Conservation (phyloP, 2,113 vertebrate species). For the Bubalus kerabau region DNA sequence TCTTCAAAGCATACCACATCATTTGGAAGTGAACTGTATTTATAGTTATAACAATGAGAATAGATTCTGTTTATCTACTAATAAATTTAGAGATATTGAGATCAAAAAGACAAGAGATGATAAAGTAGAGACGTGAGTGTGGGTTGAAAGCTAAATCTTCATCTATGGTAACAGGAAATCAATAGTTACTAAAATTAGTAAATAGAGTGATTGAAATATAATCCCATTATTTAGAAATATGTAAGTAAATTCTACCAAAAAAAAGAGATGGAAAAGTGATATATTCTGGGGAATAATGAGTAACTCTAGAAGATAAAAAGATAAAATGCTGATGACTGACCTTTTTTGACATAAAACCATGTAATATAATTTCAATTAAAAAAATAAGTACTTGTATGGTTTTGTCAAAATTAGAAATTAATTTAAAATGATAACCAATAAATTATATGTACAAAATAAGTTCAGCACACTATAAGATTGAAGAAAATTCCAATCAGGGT, state of each 20-base stretch:
- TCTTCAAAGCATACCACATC: neutral
- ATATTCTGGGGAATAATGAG: accelerated
- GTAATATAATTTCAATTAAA: neutral
- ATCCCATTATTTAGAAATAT: neutral
- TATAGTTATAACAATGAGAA: neutral
- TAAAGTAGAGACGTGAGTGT: neutral
- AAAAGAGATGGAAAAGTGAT: neutral
- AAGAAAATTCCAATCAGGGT: neutral
- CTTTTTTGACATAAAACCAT: neutral
- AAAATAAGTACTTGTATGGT: neutral
- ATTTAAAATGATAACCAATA: neutral
- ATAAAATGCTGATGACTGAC: neutral
- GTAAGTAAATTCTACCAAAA: neutral
- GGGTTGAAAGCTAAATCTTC: neutral
- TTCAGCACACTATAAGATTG: neutral
- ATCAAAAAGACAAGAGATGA: neutral
- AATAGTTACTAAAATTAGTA: neutral
- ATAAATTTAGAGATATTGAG: neutral
- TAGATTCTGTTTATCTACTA: neutral
- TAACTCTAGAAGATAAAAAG: neutral
- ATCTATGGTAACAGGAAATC: neutral
- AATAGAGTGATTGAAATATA: neutral
- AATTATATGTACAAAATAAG: neutral
- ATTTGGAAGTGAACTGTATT: neutral
- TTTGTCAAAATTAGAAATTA: neutral